Base-by-base conservation (phyloP, 92 coral and sea anemone genomes). In the Chrysogorgia sp. region DNA sequence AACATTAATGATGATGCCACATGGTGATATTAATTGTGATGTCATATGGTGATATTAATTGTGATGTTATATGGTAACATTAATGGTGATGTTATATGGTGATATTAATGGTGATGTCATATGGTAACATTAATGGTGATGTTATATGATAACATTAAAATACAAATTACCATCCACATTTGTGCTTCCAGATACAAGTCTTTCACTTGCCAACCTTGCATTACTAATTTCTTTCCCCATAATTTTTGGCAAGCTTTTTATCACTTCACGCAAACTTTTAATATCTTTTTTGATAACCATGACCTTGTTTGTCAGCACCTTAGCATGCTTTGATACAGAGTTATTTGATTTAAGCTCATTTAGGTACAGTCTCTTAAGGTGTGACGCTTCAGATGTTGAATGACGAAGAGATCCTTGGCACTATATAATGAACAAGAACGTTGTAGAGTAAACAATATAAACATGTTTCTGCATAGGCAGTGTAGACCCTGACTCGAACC, bases 331-430 rank as follows among this genome's bases (percentile, higher is more conserved):
- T 21, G 79, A 53, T n/a, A 21, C 12, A 1, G 34, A 50, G 31
- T 72, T 72, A 59, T 53, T 53, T 9, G 65, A 72, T 34, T 72
- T 72, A 59, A 53, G 79, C 35, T 72, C 79, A 72, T 56, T 53
- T 67, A 89, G 91, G 84, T 87, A 94, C 48, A 94, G 86, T 58
- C 96, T 86, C 65, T 92, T 85, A 32, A 91, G 82, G 75, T 94
- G 98, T n/a, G 88, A 88, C 35, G 90, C 87, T 83, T 94, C 96
- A 83, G 82, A 85, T 29, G 92, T 88, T 60, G 88, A 87, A 43
- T 88, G 87, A 22, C 91, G 79, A 17, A 94, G 91, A 59, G 91
- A 79, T 21, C 98, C 98, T 60, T 94, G 98, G 40, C 96, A 92
- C 98, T 82, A 40, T 19, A 0, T 86, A 26, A 21, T 30, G 50